A percentile compares a stretch with the other conserved stretches of the same genome.
These are phyloP conservation scores for Ophioderma brevispina DNA, from an alignment of 35 echinoderm and acorn worm species.

Conservation along the genomic window DNA sequence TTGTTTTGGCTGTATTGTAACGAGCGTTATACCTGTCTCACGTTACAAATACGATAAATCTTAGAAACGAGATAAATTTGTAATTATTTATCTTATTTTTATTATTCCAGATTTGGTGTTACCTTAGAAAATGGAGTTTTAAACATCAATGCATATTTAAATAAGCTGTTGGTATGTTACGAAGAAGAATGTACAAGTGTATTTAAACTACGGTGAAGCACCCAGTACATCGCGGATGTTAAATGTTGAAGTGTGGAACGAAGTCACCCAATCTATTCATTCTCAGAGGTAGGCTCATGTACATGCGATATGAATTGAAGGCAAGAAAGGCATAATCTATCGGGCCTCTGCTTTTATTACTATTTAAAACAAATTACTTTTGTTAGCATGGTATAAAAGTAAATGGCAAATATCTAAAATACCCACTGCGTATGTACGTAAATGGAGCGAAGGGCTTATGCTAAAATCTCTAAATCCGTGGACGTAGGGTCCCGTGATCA, in stretches of 20 bases:
- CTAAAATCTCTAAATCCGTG: too few relatives aligned
- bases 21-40: not conserved
- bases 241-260: not conserved
- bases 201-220: not conserved
- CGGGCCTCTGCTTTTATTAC: too few relatives aligned
- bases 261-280: not conserved
- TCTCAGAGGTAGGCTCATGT: not conserved
- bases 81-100: not conserved
- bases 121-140: not conserved
- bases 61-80: not conserved
- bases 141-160: not conserved
- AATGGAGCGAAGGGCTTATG: too few relatives aligned
- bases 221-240: not conserved
- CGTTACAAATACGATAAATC: not conserved
- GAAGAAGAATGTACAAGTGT: not conserved
- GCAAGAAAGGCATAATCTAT: too few relatives aligned
- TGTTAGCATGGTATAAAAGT: too few relatives aligned
- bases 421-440: too few relatives aligned
- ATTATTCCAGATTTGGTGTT: not conserved
- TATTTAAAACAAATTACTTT: too few relatives aligned
- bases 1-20: not conserved
- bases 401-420: too few relatives aligned
- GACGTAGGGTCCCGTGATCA: too few relatives aligned
- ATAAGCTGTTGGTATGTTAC: not conserved
- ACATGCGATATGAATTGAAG: too few relatives aligned